Base-by-base conservation (phyloP, 2,113 vertebrate genomes). In the Psephotus haematonotus region DNA sequence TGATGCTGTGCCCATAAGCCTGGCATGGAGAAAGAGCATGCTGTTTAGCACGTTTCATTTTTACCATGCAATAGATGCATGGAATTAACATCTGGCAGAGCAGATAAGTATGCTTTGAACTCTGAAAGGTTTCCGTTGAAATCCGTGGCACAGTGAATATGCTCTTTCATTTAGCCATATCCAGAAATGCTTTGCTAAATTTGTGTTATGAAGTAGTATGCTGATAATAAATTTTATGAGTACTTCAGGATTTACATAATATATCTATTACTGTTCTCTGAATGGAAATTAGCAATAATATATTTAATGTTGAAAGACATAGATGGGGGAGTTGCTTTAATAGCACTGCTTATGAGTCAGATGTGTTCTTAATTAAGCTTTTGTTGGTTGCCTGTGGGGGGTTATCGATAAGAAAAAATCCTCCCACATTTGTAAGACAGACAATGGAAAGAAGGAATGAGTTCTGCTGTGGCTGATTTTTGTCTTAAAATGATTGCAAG, bases 281-380 rank as follows among this genome's bases (percentile, higher is more conserved):
- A 83, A 37, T 63, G 67, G 68, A 83, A 95, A 78, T 90, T 65
- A 72, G 37, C 88, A 59, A 69, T 90, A 85, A 85, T 79, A 62
- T 71, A 63, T 85, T 86, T 82, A 67, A 82, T 89, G 39, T 62
- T 88, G 74, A 83, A 92, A 92, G 75, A 67, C 76, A 41, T 8
- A 63, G 47, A 31, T 78, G 46, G 41, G 47, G 88, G 60, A 84
- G 47, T 50, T 41, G 19, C 65, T 80, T 91, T 84, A 78, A 95
- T 78, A 93, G 39, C 0, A 0, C 65, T 69, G 52, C 86, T 88
- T 86, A 47, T 92, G 94, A 95, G 88, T 96, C 95, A 94, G 92
- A 96, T 77, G 82, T 19, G 0, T 71, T 91, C 83, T 88, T 93
- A 93, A 92, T 92, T 78, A 93, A 79, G 81, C 77, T 86, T 88